Percentiles rank a stretch among this genome's conserved stretches.
Conservation (phyloP, 2,113 vertebrate species). For the Melospiza georgiana region DNA sequence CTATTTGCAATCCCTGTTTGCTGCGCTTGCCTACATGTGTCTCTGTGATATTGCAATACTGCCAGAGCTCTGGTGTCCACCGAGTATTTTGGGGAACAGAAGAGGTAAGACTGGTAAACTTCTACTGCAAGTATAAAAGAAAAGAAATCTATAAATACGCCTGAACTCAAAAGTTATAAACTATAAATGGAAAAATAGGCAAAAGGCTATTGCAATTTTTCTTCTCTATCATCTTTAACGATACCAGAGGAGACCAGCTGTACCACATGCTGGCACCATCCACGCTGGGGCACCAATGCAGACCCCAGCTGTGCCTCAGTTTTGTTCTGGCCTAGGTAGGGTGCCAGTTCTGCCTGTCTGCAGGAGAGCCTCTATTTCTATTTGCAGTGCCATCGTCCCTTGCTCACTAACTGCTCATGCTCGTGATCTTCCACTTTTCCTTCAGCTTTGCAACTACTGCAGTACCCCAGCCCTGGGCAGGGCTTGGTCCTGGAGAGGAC, state of each 20-base stretch:
- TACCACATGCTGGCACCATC: fast-evolving
- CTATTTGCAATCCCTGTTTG: too few relatives aligned
- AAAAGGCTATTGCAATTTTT: background rate
- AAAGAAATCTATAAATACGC: background rate
- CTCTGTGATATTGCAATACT: background rate
- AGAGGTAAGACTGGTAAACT: background rate
- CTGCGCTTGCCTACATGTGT: background rate
- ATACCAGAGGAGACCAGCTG: background rate
- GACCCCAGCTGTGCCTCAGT: background rate
- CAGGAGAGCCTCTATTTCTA: background rate
- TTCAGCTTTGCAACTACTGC: background rate
- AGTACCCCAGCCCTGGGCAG: background rate
- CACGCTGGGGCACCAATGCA: background rate
- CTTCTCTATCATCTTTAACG: background rate
- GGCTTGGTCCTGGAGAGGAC: background rate
- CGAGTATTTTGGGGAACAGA: background rate
- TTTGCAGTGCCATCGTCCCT: background rate
- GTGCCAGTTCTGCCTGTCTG: background rate
- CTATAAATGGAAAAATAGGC: background rate
- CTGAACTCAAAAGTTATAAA: background rate
- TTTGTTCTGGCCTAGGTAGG: background rate
- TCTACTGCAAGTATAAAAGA: background rate
- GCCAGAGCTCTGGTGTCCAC: background rate
- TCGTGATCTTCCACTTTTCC: background rate
- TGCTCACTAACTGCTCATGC: background rate